phyloP scores from a whole-genome alignment of 2,113 vertebrate genomes.

The Ictalurus punctatus region DNA sequence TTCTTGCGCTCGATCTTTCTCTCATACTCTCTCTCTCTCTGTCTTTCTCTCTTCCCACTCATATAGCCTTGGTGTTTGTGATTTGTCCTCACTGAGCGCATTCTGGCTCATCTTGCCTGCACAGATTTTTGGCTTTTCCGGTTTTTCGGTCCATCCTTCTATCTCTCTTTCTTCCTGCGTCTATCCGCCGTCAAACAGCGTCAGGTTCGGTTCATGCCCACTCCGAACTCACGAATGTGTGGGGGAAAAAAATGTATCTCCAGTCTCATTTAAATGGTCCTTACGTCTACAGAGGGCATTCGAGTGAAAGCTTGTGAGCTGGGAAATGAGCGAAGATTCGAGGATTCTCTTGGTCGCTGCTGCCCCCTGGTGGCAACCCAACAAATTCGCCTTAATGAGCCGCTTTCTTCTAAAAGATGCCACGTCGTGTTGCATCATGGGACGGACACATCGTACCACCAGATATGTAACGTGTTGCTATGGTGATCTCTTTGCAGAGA shows the following conservation, averaged over 20 bases:
- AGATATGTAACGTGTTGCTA: slow-evolving; percentile 79
- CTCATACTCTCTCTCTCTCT: slow-evolving; percentile 1
- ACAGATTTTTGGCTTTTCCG: slow-evolving; percentile 34
- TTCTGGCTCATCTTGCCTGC: slow-evolving; percentile 42
- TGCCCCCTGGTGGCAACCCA: slow-evolving; percentile 58
- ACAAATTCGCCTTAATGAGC: background rate
- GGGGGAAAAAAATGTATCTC: background rate
- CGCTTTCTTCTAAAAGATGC: background rate
- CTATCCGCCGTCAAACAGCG: slow-evolving; percentile 38
- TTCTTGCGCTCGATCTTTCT: background rate
- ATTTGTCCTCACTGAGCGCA: slow-evolving; percentile 41
- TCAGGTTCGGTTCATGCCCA: slow-evolving; percentile 27
- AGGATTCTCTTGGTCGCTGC: slow-evolving; percentile 58
- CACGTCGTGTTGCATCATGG: slow-evolving; percentile 36
- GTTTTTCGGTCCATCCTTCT: slow-evolving; percentile 39
- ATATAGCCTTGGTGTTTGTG: slow-evolving; percentile 44
- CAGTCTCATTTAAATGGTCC: slow-evolving; percentile 18
- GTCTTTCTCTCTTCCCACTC: slow-evolving; percentile 30
- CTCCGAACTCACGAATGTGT: background rate
- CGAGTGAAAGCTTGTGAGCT: slow-evolving; percentile 8
- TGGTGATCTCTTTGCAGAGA: slow-evolving; percentile 70
- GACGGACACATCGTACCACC: slow-evolving; percentile 71
- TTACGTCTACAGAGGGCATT: slow-evolving; percentile 22
- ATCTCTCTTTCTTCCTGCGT: slow-evolving; percentile 42
- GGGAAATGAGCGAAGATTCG: background rate